These are phyloP conservation scores for Mirounga angustirostris DNA, from an alignment of 2,113 vertebrate species.

Conservation along the genomic window DNA sequence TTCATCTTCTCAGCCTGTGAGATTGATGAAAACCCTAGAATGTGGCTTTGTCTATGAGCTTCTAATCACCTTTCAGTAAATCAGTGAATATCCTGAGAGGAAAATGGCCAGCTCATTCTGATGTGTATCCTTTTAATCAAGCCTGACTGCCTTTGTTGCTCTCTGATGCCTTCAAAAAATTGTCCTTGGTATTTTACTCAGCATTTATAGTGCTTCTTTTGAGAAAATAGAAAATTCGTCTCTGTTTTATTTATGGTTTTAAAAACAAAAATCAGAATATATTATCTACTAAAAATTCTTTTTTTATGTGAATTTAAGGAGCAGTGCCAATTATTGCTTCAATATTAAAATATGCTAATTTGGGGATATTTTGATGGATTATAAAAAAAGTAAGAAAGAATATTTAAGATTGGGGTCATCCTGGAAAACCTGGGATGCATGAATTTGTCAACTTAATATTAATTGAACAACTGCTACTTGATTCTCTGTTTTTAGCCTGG, in stretches of 20 bases:
- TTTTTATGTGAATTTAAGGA: neutral
- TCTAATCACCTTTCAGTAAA: neutral
- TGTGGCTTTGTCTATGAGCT: neutral
- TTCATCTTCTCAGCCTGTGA: neutral
- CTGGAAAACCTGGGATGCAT: neutral
- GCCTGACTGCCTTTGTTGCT: neutral
- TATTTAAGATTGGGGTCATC: slow-evolving; percentile 2
- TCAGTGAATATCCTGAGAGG: neutral
- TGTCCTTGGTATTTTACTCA: neutral
- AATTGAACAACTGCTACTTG: neutral
- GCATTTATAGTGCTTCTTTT: neutral
- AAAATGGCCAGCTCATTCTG: neutral
- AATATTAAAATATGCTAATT: slow-evolving; percentile 1
- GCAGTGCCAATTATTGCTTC: neutral
- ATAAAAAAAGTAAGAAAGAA: neutral
- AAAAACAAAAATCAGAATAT: neutral
- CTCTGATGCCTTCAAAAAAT: neutral
- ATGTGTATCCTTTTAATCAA: neutral
- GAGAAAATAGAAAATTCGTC: neutral
- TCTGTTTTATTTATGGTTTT: neutral
- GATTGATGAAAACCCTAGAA: neutral
- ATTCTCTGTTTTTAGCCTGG: neutral
- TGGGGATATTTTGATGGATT: neutral
- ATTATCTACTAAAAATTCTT: neutral
- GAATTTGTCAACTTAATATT: neutral